These are phyloP conservation scores for Cordylochernes scorpioides DNA, from an alignment of 2,888 invertebrate species.

Conservation along the genomic window DNA sequence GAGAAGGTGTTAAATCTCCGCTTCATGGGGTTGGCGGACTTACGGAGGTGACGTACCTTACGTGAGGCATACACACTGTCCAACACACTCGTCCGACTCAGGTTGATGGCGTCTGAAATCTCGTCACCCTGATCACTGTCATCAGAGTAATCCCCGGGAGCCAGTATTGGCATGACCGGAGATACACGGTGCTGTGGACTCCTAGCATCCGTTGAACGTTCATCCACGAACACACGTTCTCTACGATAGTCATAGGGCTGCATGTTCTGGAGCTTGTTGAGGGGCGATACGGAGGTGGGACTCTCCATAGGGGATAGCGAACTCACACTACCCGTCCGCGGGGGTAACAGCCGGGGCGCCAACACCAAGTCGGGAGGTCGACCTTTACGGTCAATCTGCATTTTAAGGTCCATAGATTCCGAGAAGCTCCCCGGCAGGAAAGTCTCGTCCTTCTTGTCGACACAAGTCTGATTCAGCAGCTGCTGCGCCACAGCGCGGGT, in stretches of 20 bases:
- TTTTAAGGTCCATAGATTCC: no score
- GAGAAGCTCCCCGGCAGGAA: no score
- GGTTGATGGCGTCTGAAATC: conserved; percentile 32
- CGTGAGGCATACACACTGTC: conserved; percentile 16
- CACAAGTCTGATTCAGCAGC: no score
- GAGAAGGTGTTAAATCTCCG: conserved; percentile 24
- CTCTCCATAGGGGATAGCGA: conserved; percentile 18
- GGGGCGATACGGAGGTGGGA: conserved; percentile 41
- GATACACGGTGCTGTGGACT: conserved; percentile 7
- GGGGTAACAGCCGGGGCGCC: no score
- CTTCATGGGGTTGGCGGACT: conserved; percentile 23
- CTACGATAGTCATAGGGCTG: conserved; percentile 79
- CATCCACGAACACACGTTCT: conserved; percentile 8
- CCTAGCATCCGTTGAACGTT: no score
- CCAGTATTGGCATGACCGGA: conserved; percentile 14
- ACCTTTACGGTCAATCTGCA: no score
- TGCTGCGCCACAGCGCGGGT: conserved; percentile 52
- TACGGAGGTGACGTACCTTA: conserved; percentile 22
- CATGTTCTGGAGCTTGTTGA: conserved; percentile 74
- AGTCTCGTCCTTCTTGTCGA: no score
- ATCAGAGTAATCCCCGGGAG: conserved; percentile 11
- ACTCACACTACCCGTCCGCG: no score
- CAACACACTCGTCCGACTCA: conserved; percentile 26
- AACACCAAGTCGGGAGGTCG: no score
- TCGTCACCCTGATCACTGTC: conserved; percentile 9